Base-by-base conservation (phyloP, 1,140 invertebrate species). In the Brachionus asplanchnoidis region DNA sequence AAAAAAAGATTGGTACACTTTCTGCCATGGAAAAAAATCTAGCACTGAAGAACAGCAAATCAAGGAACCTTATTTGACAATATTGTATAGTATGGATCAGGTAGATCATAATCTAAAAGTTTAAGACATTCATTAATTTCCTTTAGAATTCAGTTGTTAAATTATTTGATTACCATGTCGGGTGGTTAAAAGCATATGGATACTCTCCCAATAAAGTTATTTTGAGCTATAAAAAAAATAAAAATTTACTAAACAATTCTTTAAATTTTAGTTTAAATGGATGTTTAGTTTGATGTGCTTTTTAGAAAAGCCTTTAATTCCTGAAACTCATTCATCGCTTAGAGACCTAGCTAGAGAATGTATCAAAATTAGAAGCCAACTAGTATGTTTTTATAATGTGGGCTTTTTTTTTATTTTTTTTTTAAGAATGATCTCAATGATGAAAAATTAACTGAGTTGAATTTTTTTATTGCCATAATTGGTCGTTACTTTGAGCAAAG, bases 401-500 rank as follows among this genome's bases (percentile, higher is more conserved):
- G 14, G 1, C 32, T 70, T 73, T 73, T 32, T 6, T 44, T 42
- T 17, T 75, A 50, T 28, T 50, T 26, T 32, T 50, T 20, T 28
- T 14, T 44, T n/a, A 0, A 77, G 73, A 77, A 36, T 46, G 73
- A 77, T 23, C 40, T 44, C 12, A 46, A 50, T 28, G 73, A 77
- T 77, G 73, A 77, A 12, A 50, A 50, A 50, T 28, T 77, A 8
- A 46, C 8, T 26, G 73, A 77, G 66, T 46, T 82, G 2, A 82
- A 68, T 46, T 26, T 65, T 14, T 65, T 82, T 17, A 82, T 82
- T 36, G 32, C 79, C 17, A 20, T 82, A 11, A 65, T 82, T 46
- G 79, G 50, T 42, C 53, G 79, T n/a, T 82, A 82, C 36, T 82
- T 82, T 82, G 50, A 82, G 20, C 79, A 82, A 65, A 42, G 7